Evolutionary conservation across 2,888 invertebrate genomes (phyloP), one percentile per base, ranked within the genome.

Genomic region (Dasysyrphus albostriatus): DNA sequence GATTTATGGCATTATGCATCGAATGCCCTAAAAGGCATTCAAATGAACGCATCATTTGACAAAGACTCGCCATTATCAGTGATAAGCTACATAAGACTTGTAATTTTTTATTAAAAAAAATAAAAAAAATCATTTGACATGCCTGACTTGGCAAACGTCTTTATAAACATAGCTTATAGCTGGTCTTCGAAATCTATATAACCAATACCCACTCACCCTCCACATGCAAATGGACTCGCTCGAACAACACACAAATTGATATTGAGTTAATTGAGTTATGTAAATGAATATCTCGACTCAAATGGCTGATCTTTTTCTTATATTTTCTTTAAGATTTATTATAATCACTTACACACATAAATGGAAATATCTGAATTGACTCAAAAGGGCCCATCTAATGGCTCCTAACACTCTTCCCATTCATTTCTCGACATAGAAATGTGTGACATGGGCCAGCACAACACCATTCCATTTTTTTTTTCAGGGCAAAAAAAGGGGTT

Each of bases 231-330:
- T 56, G 49, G 49, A 47, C 24, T 24, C 47, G n/a, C n/a, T 47
- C 47, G 14, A 49, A 49, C 12, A 24, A 6, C 32, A 39, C 59
- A 51, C 54, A 75, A 75, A 59, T 54, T 54, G 65, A 79, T 70
- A 83, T 58, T 58, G 67, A 72, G 78, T 83, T 83, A 83, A 87
- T 87, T 87, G 83, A 87, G 87, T 87, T 87, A 87, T 87, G 87
- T 83, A 87, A 87, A 87, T 87, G 51, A 67, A 83, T 75, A 24
- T 24, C 24, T 24, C 24, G 24, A 24, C 82, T 78, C 51, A 70
- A 65, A 58, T 58, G 70, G 61, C n/a, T 49, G 81, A 77, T 77
- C 74, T 87, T 34, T 49, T 61, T 37, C 24, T 59, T 72, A 73
- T 3, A 16, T 74, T 70, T 49, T 63, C 14, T 44, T 24, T 8